Conservation (phyloP, 2,797 vertebrate genomes). For the Gastrophryne carolinensis region DNA sequence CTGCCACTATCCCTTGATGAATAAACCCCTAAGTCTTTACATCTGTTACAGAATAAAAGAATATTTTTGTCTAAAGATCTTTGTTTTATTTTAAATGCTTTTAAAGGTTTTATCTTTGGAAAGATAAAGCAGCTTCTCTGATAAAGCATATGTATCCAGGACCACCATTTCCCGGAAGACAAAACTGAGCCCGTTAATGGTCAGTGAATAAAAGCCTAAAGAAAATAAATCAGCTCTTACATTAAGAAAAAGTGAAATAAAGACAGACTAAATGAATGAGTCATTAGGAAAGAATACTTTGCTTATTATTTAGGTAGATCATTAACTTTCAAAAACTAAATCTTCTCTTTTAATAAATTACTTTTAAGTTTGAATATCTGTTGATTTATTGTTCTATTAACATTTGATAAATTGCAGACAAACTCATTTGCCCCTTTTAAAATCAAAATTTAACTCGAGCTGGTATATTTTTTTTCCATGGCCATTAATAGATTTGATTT, state of each 20-base stretch:
- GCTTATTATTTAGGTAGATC: slow-evolving; percentile 12
- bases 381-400: neutral
- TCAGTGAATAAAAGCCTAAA: neutral
- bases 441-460: too few species aligned
- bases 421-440: neutral
- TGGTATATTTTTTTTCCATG: too few species aligned
- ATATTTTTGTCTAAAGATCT: neutral
- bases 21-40: too few species aligned
- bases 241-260: neutral
- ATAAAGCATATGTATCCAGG: slow-evolving; percentile 12
- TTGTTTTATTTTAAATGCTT: slow-evolving; percentile 14
- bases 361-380: neutral
- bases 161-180: slow-evolving; percentile 24
- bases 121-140: slow-evolving; percentile 8
- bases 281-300: slow-evolving; percentile 17
- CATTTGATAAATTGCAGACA: neutral
- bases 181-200: neutral
- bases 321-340: slow-evolving; percentile 6
- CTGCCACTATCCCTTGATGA: too few species aligned
- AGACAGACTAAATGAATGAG: neutral
- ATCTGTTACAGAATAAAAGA: neutral
- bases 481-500: too few species aligned
- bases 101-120: neutral
- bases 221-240: neutral
- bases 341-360: neutral